Evolutionary conservation across 1,140 invertebrate species (phyloP), one percentile per base, ranked within the genome.

Genomic region (Paramacrobiotus metropolitanus): DNA sequence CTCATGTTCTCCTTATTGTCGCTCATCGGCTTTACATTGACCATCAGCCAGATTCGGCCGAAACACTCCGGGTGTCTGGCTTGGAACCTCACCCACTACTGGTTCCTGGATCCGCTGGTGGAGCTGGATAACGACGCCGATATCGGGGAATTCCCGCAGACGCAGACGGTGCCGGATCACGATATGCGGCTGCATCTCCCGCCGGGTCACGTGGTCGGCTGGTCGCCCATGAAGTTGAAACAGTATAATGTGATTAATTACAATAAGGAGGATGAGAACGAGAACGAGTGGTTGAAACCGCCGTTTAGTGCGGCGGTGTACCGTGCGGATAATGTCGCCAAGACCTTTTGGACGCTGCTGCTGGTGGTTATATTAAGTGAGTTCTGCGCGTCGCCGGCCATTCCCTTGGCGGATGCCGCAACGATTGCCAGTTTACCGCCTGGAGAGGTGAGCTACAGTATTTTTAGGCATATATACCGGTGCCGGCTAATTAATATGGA

Each of bases 21-120:
- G 61, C 96, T 93, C 90, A 87, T 97, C 30, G 79, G 95, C 18
- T 98, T 97, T 74, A 98, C 93, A 3, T 76, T 96, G 59, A 87
- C 91, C 0, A 73, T 98, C 64, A 90, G 90, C 29, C 93, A 93
- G 69, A 85, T 97, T 62, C 85, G 93, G 68, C 93, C 94, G 0
- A 82, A 86, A 4, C 83, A 89, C 1, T 83, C 87, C 20, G 84
- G 83, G 3, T 97, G 94, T 71, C 76, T 84, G 31, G 76, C 77
- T 1, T 75, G 78, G 59, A 93, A 95, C 73, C 75, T 78, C 24
- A 83, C 83, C 0, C 77, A 80, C 31, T 65, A 64, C 4, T 77
- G 73, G 30, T 63, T 76, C 29, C 68, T 74, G 1, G 70, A 68
- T 59, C 62, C 65, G n/a, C 64, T 30, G 20, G 45, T 65, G 24